Evolutionary conservation across 2,113 vertebrate species (phyloP).

Genomic region (Chaetops frenatus): DNA sequence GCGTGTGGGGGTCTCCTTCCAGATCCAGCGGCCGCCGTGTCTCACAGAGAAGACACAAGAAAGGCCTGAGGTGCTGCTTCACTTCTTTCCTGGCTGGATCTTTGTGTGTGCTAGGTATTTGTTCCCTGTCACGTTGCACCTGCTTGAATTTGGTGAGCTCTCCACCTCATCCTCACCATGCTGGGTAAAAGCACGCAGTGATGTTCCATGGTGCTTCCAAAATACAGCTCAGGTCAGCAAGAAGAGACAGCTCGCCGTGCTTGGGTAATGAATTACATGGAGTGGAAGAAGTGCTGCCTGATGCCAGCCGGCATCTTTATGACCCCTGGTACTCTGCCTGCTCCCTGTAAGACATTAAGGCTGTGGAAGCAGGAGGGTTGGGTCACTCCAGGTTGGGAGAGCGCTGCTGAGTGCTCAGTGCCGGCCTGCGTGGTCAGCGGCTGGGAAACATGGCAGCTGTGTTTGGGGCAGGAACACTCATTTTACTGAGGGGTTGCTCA

Average conservation of each 20-base stretch:
- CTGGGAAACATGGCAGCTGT: background rate
- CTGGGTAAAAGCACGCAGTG: background rate
- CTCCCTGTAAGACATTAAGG: background rate
- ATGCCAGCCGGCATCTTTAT: background rate
- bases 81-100: background rate
- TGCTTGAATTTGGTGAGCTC: background rate
- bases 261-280: background rate
- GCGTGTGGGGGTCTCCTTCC: background rate
- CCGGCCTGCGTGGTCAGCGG: accelerated
- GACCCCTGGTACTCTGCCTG: background rate
- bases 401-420: background rate
- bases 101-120: accelerated
- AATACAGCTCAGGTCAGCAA: background rate
- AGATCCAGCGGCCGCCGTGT: too few relatives aligned
- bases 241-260: background rate
- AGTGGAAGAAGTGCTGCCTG: background rate
- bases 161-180: background rate
- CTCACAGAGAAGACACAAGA: background rate
- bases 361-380: accelerated
- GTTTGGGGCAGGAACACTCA: background rate
- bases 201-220: background rate
- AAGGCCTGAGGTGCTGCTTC: background rate
- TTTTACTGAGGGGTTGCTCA: background rate
- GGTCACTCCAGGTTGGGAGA: background rate
- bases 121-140: background rate